Conservation (phyloP, 2,113 vertebrate species). For the Hipposideros armiger region DNA sequence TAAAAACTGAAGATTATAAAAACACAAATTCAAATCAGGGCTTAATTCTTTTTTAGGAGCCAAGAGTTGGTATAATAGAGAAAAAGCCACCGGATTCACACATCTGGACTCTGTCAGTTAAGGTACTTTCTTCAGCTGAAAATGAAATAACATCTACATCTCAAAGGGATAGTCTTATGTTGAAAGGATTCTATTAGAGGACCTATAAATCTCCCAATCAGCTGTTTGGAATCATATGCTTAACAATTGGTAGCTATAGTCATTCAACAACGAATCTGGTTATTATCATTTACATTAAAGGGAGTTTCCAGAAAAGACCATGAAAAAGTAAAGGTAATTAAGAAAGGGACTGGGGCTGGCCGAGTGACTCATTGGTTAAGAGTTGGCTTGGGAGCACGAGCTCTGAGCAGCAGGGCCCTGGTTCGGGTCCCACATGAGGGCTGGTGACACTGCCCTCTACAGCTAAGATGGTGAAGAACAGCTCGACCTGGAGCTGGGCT, state of each 20-base stretch:
- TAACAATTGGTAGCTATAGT: neutral
- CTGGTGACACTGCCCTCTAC: too few relatives aligned
- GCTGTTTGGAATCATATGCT: neutral
- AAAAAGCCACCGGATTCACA: neutral
- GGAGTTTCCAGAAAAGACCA: constrained; percentile 10
- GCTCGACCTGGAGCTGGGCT: too few relatives aligned
- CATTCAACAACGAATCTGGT: neutral
- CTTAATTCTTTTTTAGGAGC: constrained; percentile 8
- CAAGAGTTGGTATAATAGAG: neutral
- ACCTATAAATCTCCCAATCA: neutral
- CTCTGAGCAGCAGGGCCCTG: too few relatives aligned
- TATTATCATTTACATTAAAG: constrained; percentile 14
- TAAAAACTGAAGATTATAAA: constrained; percentile 52
- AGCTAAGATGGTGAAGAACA: too few relatives aligned
- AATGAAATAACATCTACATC: neutral
- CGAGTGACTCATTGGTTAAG: too few relatives aligned
- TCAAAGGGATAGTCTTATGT: neutral
- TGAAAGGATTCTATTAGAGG: neutral
- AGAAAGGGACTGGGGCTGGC: neutral
- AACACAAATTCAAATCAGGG: neutral
- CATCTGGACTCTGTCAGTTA: neutral
- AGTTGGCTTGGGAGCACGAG: too few relatives aligned
- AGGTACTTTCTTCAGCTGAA: neutral
- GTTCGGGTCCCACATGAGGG: too few relatives aligned
- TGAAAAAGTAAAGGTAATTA: constrained; percentile 21